Base-by-base conservation (phyloP, 2,797 vertebrate genomes). In the Gephyroberyx darwinii region DNA sequence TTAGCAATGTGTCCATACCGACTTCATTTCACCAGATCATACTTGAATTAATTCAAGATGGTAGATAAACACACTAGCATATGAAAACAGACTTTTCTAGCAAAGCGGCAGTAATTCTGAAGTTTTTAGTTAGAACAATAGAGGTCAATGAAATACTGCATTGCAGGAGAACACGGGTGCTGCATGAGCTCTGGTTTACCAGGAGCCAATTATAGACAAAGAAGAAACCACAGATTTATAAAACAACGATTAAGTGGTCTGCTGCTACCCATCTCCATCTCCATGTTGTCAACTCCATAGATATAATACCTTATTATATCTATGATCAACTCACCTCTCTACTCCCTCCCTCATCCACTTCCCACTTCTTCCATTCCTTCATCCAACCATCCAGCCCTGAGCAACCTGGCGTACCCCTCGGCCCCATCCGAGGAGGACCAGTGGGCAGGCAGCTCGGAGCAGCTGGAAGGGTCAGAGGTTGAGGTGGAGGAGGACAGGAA, bases 301-400 rank as follows among this genome's bases (percentile, higher is more conserved):
- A 39, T 56, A 20, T 58, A 60, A 51, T 33, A 41, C 1, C 41
- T 71, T 43, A 54, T 65, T 72, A 63, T 75, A 48, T 67, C 72
- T 61, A 71, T 54, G 10, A 26, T 8, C 30, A 17, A 43, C 80
- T 81, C 70, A 71, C 69, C 63, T 45, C 26, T 78, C 61, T 54
- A 26, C 61, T 67, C 69, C 58, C n/a, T 65, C 76, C 70, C 9
- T 61, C 80, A 58, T 74, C 71, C 71, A 64, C 55, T 53, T 69
- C 81, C 79, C 62, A 66, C 47, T 65, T 73, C 77, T 65, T 80
- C 78, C 61, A 51, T 61, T 67, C 74, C 72, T 78, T 58, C 57
- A 35, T 77, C 70, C 74, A 66, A 75, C 60, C 61, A 75, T 7
- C 59, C 78, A 92, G 92, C 91, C 56, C 71, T 92, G 80, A 83